phyloP scores from a whole-genome alignment of 2,888 invertebrate genomes.

The Nowickia ferox region DNA sequence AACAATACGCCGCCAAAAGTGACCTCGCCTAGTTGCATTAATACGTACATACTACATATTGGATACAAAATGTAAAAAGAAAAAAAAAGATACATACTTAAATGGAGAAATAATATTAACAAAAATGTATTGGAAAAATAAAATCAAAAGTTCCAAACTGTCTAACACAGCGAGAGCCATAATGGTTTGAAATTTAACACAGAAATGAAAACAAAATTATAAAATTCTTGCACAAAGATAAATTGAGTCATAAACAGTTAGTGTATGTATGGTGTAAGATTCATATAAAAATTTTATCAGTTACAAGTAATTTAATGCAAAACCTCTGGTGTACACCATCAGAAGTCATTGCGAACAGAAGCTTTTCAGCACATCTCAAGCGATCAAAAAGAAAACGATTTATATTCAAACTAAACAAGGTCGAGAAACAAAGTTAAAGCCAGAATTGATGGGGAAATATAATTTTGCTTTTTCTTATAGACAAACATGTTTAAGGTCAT shows the following conservation, averaged over 20 bases:
- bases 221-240: constrained; percentile 25
- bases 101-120: constrained; percentile 53
- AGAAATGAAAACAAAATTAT: constrained; percentile 34
- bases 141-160: constrained; percentile 71
- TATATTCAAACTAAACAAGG: no score
- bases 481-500: no score
- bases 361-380: no score
- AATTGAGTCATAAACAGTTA: constrained; percentile 62
- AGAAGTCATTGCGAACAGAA: neutral
- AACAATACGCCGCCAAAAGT: constrained; percentile 67
- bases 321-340: neutral
- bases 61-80: constrained; percentile 50
- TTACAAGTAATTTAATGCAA: neutral
- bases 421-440: no score
- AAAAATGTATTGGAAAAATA: constrained; percentile 47
- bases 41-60: constrained; percentile 35
- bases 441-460: no score
- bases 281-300: neutral
- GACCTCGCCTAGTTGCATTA: constrained; percentile 71
- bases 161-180: constrained; percentile 70
- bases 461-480: no score
- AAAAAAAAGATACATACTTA: constrained; percentile 13
- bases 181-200: constrained; percentile 36
- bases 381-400: no score
- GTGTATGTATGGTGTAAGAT: no score